Evolutionary conservation across 2,888 invertebrate genomes (phyloP).

Genomic region (Automeris io): DNA sequence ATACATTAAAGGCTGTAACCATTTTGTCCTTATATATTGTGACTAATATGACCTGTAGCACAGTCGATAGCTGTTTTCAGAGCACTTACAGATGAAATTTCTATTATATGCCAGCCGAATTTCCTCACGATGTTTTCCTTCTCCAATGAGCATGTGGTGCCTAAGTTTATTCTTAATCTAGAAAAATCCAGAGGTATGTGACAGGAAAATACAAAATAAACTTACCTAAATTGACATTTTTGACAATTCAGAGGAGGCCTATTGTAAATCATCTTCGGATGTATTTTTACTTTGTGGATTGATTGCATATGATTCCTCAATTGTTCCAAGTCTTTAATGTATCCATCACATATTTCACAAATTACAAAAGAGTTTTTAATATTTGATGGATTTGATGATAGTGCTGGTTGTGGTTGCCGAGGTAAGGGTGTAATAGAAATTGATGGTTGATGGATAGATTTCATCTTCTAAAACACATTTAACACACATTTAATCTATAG

Average conservation of each 20-base stretch:
- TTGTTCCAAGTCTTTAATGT: slow-evolving; percentile 96
- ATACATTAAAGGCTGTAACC: no score
- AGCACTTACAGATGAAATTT: no score
- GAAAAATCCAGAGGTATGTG: not conserved
- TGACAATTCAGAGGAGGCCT: slow-evolving; percentile 96
- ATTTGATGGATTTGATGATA: slow-evolving; percentile 42
- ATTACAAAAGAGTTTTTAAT: slow-evolving; percentile 88
- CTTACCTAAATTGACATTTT: slow-evolving; percentile 89
- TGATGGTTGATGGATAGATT: slow-evolving; percentile 82
- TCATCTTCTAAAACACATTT: slow-evolving; percentile 40
- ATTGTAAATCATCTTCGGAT: slow-evolving; percentile 97
- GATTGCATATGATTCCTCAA: slow-evolving; percentile 97
- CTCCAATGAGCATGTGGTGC: no score
- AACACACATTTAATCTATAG: not conserved
- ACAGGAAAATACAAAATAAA: not conserved
- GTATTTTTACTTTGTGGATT: slow-evolving; percentile 98
- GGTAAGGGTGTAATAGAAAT: slow-evolving; percentile 94
- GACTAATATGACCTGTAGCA: no score
- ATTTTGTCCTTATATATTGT: no score
- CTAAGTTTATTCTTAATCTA: no score
- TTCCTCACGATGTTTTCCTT: no score
- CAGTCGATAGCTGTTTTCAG: no score
- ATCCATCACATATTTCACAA: slow-evolving; percentile 98
- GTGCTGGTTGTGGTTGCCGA: slow-evolving; percentile 56
- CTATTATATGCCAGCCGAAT: no score